These are phyloP conservation scores for Cantharis rufa DNA, from an alignment of 2,888 invertebrate genomes.

Conservation along the genomic window DNA sequence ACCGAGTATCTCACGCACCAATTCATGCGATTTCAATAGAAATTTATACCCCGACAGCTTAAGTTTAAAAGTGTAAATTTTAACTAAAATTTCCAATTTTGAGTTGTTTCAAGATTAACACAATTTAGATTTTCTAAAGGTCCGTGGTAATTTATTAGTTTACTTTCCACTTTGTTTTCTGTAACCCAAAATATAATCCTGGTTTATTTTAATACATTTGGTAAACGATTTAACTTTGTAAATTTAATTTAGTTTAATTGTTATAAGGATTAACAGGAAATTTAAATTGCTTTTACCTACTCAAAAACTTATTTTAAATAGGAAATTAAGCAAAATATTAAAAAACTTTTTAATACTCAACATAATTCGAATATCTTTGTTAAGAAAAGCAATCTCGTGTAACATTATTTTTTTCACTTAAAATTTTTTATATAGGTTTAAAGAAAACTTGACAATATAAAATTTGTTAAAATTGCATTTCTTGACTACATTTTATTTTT, in stretches of 20 bases:
- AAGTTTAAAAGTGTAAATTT: not conserved
- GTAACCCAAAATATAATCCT: not conserved
- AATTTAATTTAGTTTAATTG: not conserved
- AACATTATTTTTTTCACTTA: not conserved
- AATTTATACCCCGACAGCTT: not conserved
- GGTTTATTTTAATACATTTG: not conserved
- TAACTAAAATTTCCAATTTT: not conserved
- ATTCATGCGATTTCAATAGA: not conserved
- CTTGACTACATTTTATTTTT: not conserved
- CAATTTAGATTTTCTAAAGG: not conserved
- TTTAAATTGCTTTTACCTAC: not conserved
- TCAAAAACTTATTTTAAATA: not conserved
- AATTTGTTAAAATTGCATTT: not conserved
- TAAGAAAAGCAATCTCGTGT: not conserved
- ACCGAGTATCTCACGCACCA: slow-evolving; percentile 8
- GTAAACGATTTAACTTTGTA: not conserved
- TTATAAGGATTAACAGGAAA: not conserved
- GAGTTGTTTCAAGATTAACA: not conserved
- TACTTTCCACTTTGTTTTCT: not conserved
- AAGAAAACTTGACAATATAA: not conserved
- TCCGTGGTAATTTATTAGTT: not conserved
- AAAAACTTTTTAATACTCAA: not conserved
- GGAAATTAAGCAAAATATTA: not conserved
- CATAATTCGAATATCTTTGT: not conserved
- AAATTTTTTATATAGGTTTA: not conserved